phyloP scores from a whole-genome alignment of 2,113 vertebrate species.

The Prochilodus magdalenae region DNA sequence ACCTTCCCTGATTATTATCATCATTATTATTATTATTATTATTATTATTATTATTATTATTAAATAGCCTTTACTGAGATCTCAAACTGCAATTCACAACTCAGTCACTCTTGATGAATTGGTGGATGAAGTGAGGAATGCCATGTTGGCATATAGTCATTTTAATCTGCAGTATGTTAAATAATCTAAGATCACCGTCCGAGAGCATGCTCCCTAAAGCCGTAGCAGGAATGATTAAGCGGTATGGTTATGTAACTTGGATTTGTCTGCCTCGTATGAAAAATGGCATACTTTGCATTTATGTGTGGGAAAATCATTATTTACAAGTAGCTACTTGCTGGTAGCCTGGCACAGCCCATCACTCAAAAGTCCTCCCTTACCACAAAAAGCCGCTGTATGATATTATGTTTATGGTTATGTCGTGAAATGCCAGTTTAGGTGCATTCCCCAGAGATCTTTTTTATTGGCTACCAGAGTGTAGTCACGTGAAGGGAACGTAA shows the following conservation, averaged over 20 bases:
- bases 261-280: not conserved
- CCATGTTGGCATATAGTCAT: not conserved
- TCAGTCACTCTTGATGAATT: not conserved
- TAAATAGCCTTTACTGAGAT: not conserved
- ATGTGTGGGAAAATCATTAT: slow-evolving; percentile 26
- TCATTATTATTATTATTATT: not conserved
- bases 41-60: not conserved
- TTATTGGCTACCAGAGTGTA: not conserved
- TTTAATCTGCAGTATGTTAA: not conserved
- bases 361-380: slow-evolving; percentile 25
- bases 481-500: not conserved
- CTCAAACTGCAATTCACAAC: not conserved
- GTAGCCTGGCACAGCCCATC: not conserved
- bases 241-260: slow-evolving; percentile 20
- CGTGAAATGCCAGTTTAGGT: slow-evolving; percentile 27
- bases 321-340: not conserved
- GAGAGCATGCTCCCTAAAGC: not conserved
- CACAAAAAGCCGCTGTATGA: slow-evolving; percentile 14
- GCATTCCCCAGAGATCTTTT: slow-evolving; percentile 11
- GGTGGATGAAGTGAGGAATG: not conserved
- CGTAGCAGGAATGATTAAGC: not conserved
- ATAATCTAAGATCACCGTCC: not conserved
- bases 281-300: slow-evolving; percentile 10
- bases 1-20: not conserved
- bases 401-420: slow-evolving; percentile 16